Percentiles rank a stretch among this genome's conserved stretches.
These are phyloP conservation scores for Sclerurus mexicanus DNA, from an alignment of 2,113 vertebrate genomes.

Conservation along the genomic window DNA sequence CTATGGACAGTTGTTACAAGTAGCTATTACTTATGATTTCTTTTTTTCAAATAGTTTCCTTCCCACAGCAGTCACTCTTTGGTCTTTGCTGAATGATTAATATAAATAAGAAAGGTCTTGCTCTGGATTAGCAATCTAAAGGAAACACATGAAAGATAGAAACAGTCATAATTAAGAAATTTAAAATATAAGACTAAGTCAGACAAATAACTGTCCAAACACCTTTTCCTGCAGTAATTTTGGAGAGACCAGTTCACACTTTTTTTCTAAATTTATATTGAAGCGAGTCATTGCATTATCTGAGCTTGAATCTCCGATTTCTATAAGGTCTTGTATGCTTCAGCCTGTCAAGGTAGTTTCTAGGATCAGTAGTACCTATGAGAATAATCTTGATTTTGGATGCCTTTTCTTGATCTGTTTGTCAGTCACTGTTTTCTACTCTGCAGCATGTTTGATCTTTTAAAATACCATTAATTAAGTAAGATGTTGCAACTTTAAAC, in stretches of 20 bases:
- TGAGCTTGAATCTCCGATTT: neutral
- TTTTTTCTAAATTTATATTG: neutral
- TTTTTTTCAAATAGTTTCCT: neutral
- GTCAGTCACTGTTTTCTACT: neutral
- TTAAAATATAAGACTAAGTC: neutral
- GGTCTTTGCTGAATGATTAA: neutral
- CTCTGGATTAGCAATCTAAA: neutral
- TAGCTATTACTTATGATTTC: neutral
- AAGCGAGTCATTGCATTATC: neutral
- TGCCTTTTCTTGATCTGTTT: neutral
- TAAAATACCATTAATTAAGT: neutral
- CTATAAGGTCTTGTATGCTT: neutral
- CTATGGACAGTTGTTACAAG: neutral
- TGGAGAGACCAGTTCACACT: neutral
- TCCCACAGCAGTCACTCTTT: neutral
- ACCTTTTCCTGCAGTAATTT: neutral
- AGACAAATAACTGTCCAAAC: neutral
- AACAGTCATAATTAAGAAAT: neutral
- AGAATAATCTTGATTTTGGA: neutral
- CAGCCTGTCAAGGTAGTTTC: neutral
- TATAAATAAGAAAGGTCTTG: neutral
- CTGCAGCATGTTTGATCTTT: fast-evolving
- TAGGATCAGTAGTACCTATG: neutral
- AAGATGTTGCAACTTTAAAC: neutral
- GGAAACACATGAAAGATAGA: neutral